Evolutionary conservation across 2,888 invertebrate species (phyloP), one percentile per base, ranked within the genome.

Genomic region (Lypha dubia): DNA sequence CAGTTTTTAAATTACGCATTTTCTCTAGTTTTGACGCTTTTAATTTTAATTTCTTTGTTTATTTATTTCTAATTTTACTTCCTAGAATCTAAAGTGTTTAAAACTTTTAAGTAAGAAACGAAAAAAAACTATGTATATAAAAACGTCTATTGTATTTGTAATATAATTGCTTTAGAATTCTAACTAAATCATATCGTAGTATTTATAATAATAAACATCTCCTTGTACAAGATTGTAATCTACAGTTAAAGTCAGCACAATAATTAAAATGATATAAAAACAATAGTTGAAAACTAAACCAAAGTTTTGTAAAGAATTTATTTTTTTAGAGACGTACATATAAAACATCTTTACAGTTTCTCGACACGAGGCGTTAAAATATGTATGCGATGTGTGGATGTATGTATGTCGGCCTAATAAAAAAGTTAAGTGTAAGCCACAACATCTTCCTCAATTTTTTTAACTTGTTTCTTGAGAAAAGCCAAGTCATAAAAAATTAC

Each of bases 381-480:
- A 56, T 5, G 32, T 24, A 35, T 15, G 17, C 35, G 13, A 17
- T 20, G n/a, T 13, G 15, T 24, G 15, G 20, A 24, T 22, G 41
- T 28, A 56, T 5, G 32, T 24, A 35, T 15, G 17, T 22, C 11
- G n/a, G 32, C 46, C 8, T 28, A 53, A 68, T 35, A 51, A 38
- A 35, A n/a, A 68, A 32, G 49, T 63, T 13, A 68, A 22, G n/a
- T 56, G 22, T 24, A 24, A 9, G 24, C n/a, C 13, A n/a, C n/a
- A 24, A 44, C 5, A 41, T 17, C 20, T 35, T 67, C 15, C 65
- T 20, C n/a, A 20, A 41, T 5, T 35, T 60, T 24, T 22, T 17
- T 65, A 46, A 7, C n/a, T 58, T 38, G 38, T 53, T 68, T 67
- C 32, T 67, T 51, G 17, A 32, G 74, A 67, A 80, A 63, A 62